These are phyloP conservation scores for Cyprinus carpio DNA, from an alignment of 2,113 vertebrate species.

Conservation along the genomic window DNA sequence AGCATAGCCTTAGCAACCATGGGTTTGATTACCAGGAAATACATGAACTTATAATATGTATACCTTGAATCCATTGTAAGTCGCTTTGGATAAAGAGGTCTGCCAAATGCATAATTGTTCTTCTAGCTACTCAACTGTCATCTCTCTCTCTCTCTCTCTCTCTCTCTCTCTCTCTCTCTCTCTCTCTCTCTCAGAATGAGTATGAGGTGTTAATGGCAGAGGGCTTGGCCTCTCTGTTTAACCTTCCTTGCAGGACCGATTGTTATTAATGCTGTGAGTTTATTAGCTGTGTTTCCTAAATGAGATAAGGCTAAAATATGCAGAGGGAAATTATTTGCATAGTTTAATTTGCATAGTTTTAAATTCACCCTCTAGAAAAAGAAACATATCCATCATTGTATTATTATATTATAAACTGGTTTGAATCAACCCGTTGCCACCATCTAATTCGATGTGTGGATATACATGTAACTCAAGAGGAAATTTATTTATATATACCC, in stretches of 20 bases:
- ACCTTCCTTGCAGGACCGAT: conserved; percentile 31
- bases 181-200: background rate
- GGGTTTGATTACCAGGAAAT: background rate
- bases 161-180: background rate
- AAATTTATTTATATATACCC: background rate
- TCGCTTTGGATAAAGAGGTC: background rate
- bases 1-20: background rate
- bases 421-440: background rate
- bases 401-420: conserved; percentile 3
- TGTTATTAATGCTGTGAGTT: conserved; percentile 22
- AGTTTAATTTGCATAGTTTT: conserved; percentile 38
- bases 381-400: conserved; percentile 1
- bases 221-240: conserved; percentile 3
- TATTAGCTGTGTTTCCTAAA: conserved; percentile 37
- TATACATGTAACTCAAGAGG: background rate
- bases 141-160: background rate
- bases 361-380: conserved; percentile 15
- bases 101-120: background rate
- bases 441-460: background rate
- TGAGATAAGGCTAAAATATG: conserved; percentile 30
- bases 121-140: background rate
- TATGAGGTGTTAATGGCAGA: background rate
- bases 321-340: conserved; percentile 16
- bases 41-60: background rate
- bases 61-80: background rate